These are phyloP conservation scores for Lissonota sp. DNA, from an alignment of 2,888 invertebrate species.

Conservation along the genomic window DNA sequence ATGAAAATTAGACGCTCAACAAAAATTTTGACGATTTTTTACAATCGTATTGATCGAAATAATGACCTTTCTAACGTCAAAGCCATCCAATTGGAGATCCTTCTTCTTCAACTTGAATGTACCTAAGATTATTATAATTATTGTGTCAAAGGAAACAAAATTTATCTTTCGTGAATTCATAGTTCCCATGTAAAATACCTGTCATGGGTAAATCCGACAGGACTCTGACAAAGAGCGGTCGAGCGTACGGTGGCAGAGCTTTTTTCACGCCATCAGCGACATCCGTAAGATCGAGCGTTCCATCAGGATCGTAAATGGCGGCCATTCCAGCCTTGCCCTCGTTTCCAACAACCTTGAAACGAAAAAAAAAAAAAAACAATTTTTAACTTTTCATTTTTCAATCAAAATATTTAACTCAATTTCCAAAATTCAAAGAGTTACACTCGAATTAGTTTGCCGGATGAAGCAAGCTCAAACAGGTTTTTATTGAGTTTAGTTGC, in stretches of 20 bases:
- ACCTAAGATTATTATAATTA: constrained; percentile 84
- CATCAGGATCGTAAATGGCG: constrained; percentile 90
- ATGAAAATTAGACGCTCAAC: constrained; percentile 19
- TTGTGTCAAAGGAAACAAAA: too few relatives aligned
- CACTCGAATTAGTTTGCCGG: not conserved
- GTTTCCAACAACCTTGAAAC: constrained; percentile 88
- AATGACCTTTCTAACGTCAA: constrained; percentile 90
- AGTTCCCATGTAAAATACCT: constrained; percentile 80
- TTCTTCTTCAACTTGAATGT: constrained; percentile 97
- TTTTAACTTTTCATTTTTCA: too few relatives aligned
- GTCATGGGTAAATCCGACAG: constrained; percentile 92
- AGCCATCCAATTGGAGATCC: constrained; percentile 93
- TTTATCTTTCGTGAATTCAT: not conserved
- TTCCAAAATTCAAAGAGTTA: too few relatives aligned
- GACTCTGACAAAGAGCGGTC: constrained; percentile 94
- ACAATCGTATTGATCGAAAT: constrained; percentile 83
- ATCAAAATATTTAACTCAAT: too few relatives aligned
- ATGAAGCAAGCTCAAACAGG: too few relatives aligned
- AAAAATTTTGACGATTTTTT: constrained; percentile 3
- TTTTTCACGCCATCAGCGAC: constrained; percentile 89
- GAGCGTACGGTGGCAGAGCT: constrained; percentile 93
- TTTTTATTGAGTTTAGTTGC: not conserved
- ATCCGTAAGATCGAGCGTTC: constrained; percentile 86
- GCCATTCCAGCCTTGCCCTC: constrained; percentile 98
- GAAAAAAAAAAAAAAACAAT: constrained; percentile 46